Base-by-base conservation (phyloP, 2,888 invertebrate species). In the Gymnosoma rotundatum region DNA sequence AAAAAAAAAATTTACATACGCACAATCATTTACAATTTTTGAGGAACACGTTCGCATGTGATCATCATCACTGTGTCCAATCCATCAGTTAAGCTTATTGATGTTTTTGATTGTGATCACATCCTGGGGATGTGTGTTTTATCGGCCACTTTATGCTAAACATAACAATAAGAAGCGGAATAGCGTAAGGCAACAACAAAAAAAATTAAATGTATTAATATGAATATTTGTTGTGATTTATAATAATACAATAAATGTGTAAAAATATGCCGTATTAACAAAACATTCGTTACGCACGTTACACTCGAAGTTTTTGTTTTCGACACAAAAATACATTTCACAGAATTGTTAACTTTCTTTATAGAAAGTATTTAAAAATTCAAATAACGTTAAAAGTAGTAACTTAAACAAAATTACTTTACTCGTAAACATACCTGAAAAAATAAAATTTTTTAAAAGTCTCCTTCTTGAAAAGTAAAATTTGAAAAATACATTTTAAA, bases 11-110 rank as follows among this genome's bases (percentile, higher is more conserved):
- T 78, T 52, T 69, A 52, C 72, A 79, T 64, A 79, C 66, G 72
- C 66, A 72, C 21, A 64, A 21, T 48, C 21, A 32, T 18, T 50
- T 10, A 20, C 16, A 66, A 32, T 42, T 20, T 25, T 45, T n/a
- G 32, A 52, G 36, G 20, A 54, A 36, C 18, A 45, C 18, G 54
- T 54, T 38, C 38, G 18, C 45, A n/a, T 64, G 42, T 38, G 12
- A 63, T 69, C 81, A 70, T 64, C 83, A 73, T 64, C 69, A 20
- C 63, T 70, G 67, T 74, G 81, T 69, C 81, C 70, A 74, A 81
- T 84, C 84, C 63, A 84, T 81, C 84, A 84, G 84, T 84, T 84
- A 81, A 84, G 84, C 84, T 84, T 84, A 84, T 84, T 84, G 84
- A 84, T 84, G 84, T 84, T 78, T 81, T 81, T 66, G 84, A 84